A percentile compares a stretch with the other conserved stretches of the same genome.
Conservation (phyloP, 2,888 invertebrate species). For the Cybosia mesomella region DNA sequence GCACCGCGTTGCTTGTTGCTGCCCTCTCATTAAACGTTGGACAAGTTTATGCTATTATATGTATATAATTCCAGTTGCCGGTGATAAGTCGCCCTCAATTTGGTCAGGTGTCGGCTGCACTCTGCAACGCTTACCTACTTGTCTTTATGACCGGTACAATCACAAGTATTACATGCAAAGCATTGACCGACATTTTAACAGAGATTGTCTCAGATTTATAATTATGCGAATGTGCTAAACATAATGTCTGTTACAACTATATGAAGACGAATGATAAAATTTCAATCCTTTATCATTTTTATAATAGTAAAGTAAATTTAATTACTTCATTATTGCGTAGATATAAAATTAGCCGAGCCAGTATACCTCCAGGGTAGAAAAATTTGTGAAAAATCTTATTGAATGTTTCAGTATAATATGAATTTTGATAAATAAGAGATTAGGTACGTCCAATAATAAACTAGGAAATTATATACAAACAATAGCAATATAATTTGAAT, state of each 20-base stretch:
- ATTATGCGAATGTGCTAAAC: slow-evolving; percentile 37
- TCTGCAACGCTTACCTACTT: slow-evolving; percentile 44
- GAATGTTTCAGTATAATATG: neutral
- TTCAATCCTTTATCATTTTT: too few species aligned
- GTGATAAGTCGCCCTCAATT: slow-evolving; percentile 68
- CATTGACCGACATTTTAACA: slow-evolving; percentile 57
- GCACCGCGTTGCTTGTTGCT: slow-evolving; percentile 50
- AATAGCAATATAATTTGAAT: slow-evolving; percentile 19
- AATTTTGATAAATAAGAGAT: slow-evolving; percentile 1
- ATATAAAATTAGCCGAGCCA: neutral
- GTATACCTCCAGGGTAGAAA: neutral
- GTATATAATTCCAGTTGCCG: slow-evolving; percentile 64
- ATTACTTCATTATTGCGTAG: neutral
- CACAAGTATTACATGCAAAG: slow-evolving; percentile 52
- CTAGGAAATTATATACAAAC: neutral
- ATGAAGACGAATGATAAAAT: slow-evolving; percentile 27
- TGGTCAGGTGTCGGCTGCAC: slow-evolving; percentile 63
- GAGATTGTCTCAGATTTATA: slow-evolving; percentile 37
- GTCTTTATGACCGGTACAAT: slow-evolving; percentile 50
- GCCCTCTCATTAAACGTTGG: slow-evolving; percentile 65
- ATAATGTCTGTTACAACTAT: slow-evolving; percentile 30
- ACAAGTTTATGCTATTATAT: slow-evolving; percentile 65
- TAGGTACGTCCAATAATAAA: neutral
- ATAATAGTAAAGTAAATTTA: neutral
- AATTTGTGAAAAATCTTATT: too few species aligned